phyloP scores from a whole-genome alignment of 2,797 vertebrate species.

The Bryconaethiops microstoma region DNA sequence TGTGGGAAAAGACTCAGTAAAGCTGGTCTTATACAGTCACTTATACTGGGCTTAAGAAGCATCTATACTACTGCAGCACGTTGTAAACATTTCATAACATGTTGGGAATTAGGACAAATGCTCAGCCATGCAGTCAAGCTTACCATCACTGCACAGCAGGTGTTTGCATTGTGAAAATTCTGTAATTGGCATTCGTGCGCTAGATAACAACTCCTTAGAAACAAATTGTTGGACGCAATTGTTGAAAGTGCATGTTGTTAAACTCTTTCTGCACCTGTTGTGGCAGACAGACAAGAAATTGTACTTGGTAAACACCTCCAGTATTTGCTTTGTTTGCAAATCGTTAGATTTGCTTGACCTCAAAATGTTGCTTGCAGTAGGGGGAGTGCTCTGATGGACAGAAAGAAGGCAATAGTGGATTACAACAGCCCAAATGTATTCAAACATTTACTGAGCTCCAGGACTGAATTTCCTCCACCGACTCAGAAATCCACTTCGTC shows the following conservation, averaged over 20 bases:
- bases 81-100: neutral
- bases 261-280: constrained; percentile 27
- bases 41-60: neutral
- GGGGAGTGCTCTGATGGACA: constrained; percentile 26
- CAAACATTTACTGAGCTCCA: constrained; percentile 15
- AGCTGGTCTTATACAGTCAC: neutral
- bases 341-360: constrained; percentile 14
- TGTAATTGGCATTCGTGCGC: constrained; percentile 43
- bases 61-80: neutral
- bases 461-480: constrained; percentile 20
- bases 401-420: constrained; percentile 27
- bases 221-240: constrained; percentile 35
- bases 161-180: constrained; percentile 22
- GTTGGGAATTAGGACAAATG: constrained; percentile 1
- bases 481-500: constrained; percentile 40
- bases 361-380: constrained; percentile 22
- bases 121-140: constrained; percentile 36
- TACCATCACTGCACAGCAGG: constrained; percentile 47
- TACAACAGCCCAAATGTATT: constrained; percentile 15
- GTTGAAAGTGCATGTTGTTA: constrained; percentile 19
- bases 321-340: constrained; percentile 40
- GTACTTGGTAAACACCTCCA: constrained; percentile 33
- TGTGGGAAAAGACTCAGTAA: neutral
- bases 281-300: constrained; percentile 17
- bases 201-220: constrained; percentile 34